phyloP scores from a whole-genome alignment of 1,140 invertebrate genomes.

The Trigoniulus corallinus region DNA sequence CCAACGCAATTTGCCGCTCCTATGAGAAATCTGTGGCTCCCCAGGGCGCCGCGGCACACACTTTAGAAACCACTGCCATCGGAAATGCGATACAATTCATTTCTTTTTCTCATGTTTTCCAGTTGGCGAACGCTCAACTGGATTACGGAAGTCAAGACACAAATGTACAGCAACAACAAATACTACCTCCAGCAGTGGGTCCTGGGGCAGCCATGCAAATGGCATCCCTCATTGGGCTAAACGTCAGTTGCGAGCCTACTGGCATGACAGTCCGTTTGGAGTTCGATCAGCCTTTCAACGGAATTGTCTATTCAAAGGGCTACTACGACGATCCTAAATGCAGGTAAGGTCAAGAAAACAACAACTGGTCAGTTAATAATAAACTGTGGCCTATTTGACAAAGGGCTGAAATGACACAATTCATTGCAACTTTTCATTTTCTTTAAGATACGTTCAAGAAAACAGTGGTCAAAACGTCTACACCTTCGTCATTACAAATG shows the following conservation, averaged over 20 bases:
- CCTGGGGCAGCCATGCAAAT: too few species aligned
- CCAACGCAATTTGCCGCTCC: too few species aligned
- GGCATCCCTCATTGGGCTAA: constrained; percentile 22
- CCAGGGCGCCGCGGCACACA: too few species aligned
- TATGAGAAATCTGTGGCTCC: too few species aligned
- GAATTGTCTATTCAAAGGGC: constrained; percentile 55
- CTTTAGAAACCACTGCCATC: too few species aligned
- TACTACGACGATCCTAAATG: constrained; percentile 44
- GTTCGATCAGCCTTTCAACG: constrained; percentile 43
- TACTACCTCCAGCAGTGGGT: too few species aligned
- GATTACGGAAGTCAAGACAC: too few species aligned
- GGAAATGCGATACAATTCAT: too few species aligned
- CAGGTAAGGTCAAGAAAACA: constrained; percentile 31
- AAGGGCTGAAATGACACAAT: background rate
- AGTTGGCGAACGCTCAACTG: too few species aligned
- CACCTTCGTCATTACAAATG: background rate
- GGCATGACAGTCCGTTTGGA: constrained; percentile 44
- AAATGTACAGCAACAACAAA: too few species aligned
- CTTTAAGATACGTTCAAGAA: background rate
- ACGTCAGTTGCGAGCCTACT: constrained; percentile 40
- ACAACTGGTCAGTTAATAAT: background rate
- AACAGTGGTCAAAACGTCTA: background rate
- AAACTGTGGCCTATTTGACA: background rate
- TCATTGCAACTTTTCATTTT: background rate
- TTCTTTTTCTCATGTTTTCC: too few species aligned